Percentiles rank a stretch among this genome's conserved stretches.
These are phyloP conservation scores for Anguilla anguilla DNA, from an alignment of 2,797 vertebrate genomes.

Conservation along the genomic window DNA sequence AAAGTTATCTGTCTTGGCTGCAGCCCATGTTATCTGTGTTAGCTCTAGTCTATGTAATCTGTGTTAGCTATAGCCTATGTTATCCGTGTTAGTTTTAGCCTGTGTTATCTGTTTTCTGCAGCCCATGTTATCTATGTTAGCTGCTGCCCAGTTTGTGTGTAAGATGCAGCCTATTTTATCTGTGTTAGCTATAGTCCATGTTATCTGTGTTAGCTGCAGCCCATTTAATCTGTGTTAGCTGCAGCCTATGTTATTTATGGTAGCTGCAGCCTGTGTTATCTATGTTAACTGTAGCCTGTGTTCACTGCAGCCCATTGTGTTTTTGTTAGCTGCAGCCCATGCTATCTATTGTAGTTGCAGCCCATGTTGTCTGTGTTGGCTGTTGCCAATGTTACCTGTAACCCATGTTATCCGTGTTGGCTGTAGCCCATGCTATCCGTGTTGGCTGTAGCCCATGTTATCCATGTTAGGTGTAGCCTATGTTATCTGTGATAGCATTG, in stretches of 20 bases:
- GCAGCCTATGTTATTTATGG: not conserved
- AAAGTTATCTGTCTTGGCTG: not conserved
- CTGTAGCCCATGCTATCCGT: not conserved
- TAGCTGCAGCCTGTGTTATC: not conserved
- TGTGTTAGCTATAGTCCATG: too few species aligned
- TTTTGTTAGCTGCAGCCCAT: too few species aligned
- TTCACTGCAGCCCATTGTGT: not conserved
- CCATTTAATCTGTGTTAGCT: not conserved
- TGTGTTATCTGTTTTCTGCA: not conserved
- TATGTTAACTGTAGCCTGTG: not conserved
- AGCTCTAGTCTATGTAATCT: not conserved
- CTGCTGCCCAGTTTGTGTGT: not conserved
- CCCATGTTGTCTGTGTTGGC: too few species aligned
- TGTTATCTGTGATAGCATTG: not conserved
- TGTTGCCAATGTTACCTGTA: not conserved
- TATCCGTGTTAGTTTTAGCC: not conserved
- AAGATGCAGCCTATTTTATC: not conserved
- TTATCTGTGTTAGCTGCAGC: not conserved
- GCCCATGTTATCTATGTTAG: too few species aligned
- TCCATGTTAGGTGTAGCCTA: not conserved
- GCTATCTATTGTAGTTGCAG: too few species aligned
- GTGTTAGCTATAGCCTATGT: not conserved
- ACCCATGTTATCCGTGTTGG: not conserved
- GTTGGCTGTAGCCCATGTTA: not conserved
- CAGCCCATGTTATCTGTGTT: not conserved